Evolutionary conservation across 2,797 vertebrate species (phyloP).

Genomic region (Danio albolineatus): DNA sequence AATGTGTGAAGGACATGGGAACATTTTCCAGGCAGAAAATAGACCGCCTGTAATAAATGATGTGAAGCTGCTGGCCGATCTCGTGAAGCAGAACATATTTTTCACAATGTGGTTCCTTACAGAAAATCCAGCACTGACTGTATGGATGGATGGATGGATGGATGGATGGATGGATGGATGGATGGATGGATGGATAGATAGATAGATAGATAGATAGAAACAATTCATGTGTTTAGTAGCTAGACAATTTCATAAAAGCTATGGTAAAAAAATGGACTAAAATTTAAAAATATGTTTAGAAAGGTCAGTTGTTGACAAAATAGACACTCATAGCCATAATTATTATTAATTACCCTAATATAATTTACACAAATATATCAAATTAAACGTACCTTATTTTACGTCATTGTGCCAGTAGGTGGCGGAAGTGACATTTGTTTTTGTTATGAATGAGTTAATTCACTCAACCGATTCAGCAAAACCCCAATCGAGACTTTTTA

Average conservation of each 20-base stretch:
- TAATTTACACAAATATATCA: too few species aligned
- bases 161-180: neutral
- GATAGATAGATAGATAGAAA: neutral
- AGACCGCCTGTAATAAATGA: neutral
- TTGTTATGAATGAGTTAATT: neutral
- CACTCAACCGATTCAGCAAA: neutral
- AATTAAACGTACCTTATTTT: neutral
- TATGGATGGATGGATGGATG: neutral
- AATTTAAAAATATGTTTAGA: too few species aligned
- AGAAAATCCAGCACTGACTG: neutral
- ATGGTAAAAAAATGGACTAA: too few species aligned
- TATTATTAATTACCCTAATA: too few species aligned
- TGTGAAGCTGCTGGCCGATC: neutral
- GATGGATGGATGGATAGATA: neutral
- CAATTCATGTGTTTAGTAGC: neutral
- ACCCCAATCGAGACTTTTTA: neutral
- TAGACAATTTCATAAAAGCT: too few species aligned
- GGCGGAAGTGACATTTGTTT: neutral
- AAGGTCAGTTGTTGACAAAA: too few species aligned
- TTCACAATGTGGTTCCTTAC: neutral
- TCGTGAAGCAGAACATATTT: neutral
- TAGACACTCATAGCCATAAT: too few species aligned
- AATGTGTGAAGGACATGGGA: conserved; percentile 8
- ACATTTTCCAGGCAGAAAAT: conserved; percentile 7
- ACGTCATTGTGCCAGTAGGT: neutral